Conservation (phyloP, 2,888 invertebrate species). For the Ligdia adustata region DNA sequence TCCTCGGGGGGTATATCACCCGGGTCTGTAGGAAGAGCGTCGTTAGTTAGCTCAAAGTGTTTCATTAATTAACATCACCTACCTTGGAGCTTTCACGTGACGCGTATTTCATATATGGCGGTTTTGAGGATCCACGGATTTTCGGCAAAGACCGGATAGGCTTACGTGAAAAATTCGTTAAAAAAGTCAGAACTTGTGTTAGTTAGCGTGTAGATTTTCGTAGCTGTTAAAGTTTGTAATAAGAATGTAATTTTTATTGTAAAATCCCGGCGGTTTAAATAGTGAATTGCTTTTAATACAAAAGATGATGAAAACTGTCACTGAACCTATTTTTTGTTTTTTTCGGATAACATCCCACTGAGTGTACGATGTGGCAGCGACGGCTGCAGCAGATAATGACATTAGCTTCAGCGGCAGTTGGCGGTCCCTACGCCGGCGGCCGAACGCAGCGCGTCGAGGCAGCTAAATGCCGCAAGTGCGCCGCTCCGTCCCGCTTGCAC, state of each 20-base stretch:
- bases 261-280: too few relatives aligned
- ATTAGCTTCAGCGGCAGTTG: slow-evolving; percentile 41
- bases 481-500: slow-evolving; percentile 72
- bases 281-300: too few relatives aligned
- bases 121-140: slow-evolving; percentile 7
- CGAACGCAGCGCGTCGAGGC: slow-evolving; percentile 58
- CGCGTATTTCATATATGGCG: slow-evolving; percentile 10
- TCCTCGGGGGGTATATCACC: slow-evolving; percentile 33
- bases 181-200: too few relatives aligned
- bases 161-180: too few relatives aligned
- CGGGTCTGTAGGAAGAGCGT: slow-evolving; percentile 32
- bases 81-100: slow-evolving; percentile 17
- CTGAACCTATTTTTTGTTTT: neutral
- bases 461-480: slow-evolving; percentile 80
- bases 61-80: slow-evolving; percentile 38
- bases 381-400: slow-evolving; percentile 18
- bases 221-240: too few relatives aligned
- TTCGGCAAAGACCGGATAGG: neutral
- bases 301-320: too few relatives aligned
- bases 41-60: slow-evolving; percentile 33
- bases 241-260: too few relatives aligned
- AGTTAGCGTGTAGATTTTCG: too few relatives aligned
- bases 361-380: neutral
- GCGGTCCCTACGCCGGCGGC: slow-evolving; percentile 37
- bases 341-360: slow-evolving; percentile 5